Conservation (phyloP, 2,888 invertebrate genomes). For the Diabrotica balteata region DNA sequence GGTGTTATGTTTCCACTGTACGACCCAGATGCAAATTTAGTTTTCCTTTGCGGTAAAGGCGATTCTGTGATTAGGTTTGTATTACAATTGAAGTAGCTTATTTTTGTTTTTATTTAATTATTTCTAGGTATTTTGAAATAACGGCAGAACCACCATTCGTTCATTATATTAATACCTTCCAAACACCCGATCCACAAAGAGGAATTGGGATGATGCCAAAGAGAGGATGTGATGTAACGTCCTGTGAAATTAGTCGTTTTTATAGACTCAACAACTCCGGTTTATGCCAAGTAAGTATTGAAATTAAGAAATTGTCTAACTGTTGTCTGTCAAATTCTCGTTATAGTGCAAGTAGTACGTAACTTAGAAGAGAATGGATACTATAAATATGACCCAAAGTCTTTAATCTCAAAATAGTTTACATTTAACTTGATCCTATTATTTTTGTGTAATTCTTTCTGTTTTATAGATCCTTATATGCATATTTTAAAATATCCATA, state of each 20-base stretch:
- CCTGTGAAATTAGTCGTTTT: constrained; percentile 94
- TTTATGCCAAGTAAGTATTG: constrained; percentile 77
- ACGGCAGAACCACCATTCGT: constrained; percentile 93
- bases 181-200: constrained; percentile 96
- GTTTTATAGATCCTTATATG: too few relatives aligned
- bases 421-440: too few relatives aligned
- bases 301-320: too few relatives aligned
- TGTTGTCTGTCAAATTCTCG: too few relatives aligned
- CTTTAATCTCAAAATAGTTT: too few relatives aligned
- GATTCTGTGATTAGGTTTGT: constrained; percentile 93
- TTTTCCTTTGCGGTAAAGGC: constrained; percentile 96
- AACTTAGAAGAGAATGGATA: too few relatives aligned
- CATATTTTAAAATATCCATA: too few relatives aligned
- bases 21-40: constrained; percentile 94
- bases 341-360: too few relatives aligned
- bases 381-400: too few relatives aligned
- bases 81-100: too few relatives aligned
- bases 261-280: constrained; percentile 95
- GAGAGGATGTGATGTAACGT: constrained; percentile 91
- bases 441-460: too few relatives aligned
- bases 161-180: constrained; percentile 96
- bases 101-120: neutral
- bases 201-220: constrained; percentile 99
- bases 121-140: constrained; percentile 68
- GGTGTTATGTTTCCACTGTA: constrained; percentile 97